Percentiles rank a stretch among this genome's conserved stretches.
phyloP scores from a whole-genome alignment of 37 sponge, comb jelly and placozoan species.

The Spongilla lacustris region DNA sequence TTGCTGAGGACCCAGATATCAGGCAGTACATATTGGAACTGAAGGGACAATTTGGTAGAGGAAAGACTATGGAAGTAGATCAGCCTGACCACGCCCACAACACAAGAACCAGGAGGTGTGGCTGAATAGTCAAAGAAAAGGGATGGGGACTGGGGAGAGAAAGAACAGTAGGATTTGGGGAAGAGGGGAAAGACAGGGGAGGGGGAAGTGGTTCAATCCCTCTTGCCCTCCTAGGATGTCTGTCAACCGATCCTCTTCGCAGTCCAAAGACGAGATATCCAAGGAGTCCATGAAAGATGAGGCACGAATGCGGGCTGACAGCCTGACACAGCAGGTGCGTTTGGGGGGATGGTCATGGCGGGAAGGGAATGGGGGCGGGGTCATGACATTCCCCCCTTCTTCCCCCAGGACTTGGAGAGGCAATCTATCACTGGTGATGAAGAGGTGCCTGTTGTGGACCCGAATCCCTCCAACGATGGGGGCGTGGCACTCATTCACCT shows the following conservation, averaged over 20 bases:
- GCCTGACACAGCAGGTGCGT: conserved; percentile 33
- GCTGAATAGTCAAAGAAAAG: background rate
- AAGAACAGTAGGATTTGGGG: background rate
- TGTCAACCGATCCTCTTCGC: conserved; percentile 30
- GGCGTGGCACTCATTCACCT: background rate
- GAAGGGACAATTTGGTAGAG: conserved; percentile 40
- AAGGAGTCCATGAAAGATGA: conserved; percentile 42
- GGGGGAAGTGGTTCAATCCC: no score
- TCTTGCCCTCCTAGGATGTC: conserved; percentile 20
- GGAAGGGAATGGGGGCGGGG: background rate
- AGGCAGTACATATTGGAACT: conserved; percentile 74
- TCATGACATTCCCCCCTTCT: background rate
- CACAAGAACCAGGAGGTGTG: background rate
- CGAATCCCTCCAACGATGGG: background rate
- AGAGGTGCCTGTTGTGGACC: background rate
- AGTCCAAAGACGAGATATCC: conserved; percentile 30
- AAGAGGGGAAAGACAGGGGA: background rate
- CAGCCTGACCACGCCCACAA: conserved; percentile 7
- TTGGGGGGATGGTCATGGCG: no score
- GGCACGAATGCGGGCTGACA: conserved; percentile 18
- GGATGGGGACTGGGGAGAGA: background rate
- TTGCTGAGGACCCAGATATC: conserved; percentile 73
- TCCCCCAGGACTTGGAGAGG: background rate
- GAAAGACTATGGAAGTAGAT: conserved; percentile 5
- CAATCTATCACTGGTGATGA: background rate